Evolutionary conservation across 2,888 invertebrate species (phyloP).

Genomic region (Drosophila testacea): DNA sequence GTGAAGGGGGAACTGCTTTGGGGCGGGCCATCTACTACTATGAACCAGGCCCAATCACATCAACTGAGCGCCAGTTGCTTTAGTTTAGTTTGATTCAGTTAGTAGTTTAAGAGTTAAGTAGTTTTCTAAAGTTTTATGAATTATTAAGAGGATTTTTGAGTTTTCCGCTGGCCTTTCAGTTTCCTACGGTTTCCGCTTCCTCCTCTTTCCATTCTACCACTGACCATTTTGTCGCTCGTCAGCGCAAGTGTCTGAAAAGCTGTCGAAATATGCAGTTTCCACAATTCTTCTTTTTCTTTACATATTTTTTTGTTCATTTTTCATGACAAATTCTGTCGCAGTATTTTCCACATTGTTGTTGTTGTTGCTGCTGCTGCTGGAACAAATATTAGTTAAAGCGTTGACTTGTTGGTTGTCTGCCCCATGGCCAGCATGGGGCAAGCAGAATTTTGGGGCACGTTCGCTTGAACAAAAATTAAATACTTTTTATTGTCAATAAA

Average conservation of each 20-base stretch:
- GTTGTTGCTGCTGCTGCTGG: constrained; percentile 22
- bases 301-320: constrained; percentile 65
- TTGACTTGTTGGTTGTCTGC: constrained; percentile 49
- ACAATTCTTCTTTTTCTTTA: constrained; percentile 3
- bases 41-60: constrained; percentile 25
- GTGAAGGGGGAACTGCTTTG: neutral
- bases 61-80: constrained; percentile 62
- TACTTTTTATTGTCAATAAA: constrained; percentile 79
- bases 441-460: constrained; percentile 44
- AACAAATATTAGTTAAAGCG: constrained; percentile 60
- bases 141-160: constrained; percentile 78
- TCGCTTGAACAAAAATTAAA: constrained; percentile 68
- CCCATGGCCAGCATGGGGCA: constrained; percentile 32
- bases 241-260: constrained; percentile 73
- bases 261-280: constrained; percentile 76
- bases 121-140: constrained; percentile 77
- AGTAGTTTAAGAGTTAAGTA: constrained; percentile 80
- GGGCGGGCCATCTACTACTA: neutral
- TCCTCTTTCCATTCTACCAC: neutral
- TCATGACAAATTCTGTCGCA: constrained; percentile 63
- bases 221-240: constrained; percentile 57
- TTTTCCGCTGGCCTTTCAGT: constrained; percentile 78
- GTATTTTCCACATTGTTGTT: constrained; percentile 26
- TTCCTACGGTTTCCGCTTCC: constrained; percentile 36
- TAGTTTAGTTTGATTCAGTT: constrained; percentile 79